Percentiles rank a stretch among this genome's conserved stretches.
These are phyloP conservation scores for Leptarthrus brevirostris DNA, from an alignment of 2,888 invertebrate genomes.

Conservation along the genomic window DNA sequence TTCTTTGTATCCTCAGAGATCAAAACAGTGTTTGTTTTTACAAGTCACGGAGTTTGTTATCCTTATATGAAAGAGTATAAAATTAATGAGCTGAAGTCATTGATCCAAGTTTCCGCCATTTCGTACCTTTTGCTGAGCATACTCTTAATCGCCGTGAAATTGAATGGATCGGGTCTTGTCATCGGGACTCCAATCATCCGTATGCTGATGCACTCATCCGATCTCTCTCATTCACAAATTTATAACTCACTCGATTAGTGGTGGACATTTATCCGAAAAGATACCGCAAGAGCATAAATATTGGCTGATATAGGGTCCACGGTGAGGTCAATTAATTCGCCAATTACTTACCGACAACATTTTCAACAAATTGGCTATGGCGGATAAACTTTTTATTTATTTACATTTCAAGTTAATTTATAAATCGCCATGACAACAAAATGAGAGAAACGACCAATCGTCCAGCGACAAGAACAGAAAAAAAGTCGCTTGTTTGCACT, in stretches of 20 bases:
- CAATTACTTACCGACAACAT: slow-evolving; percentile 54
- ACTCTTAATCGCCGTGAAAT: slow-evolving; percentile 37
- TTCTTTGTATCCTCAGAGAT: too few relatives aligned
- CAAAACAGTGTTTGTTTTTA: too few relatives aligned
- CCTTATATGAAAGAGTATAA: neutral
- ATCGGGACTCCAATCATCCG: slow-evolving; percentile 23
- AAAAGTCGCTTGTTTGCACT: slow-evolving; percentile 19
- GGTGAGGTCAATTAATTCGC: slow-evolving; percentile 51
- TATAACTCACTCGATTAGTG: slow-evolving; percentile 53
- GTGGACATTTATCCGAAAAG: slow-evolving; percentile 53
- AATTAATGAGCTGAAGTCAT: slow-evolving; percentile 6
- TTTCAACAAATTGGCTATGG: slow-evolving; percentile 54
- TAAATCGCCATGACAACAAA: slow-evolving; percentile 51
- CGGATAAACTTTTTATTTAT: slow-evolving; percentile 52
- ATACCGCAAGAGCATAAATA: slow-evolving; percentile 52
- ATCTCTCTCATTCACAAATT: slow-evolving; percentile 49
- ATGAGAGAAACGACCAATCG: slow-evolving; percentile 40
- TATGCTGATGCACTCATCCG: slow-evolving; percentile 33
- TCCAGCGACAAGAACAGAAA: slow-evolving; percentile 21
- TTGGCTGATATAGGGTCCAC: slow-evolving; percentile 16
- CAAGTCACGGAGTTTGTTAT: slow-evolving; percentile 5
- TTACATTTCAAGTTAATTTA: slow-evolving; percentile 52
- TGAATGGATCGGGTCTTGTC: slow-evolving; percentile 43
- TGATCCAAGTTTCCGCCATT: neutral
- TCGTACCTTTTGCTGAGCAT: slow-evolving; percentile 2